Conservation (phyloP, 2,888 invertebrate species). For the Calameuta idolon region DNA sequence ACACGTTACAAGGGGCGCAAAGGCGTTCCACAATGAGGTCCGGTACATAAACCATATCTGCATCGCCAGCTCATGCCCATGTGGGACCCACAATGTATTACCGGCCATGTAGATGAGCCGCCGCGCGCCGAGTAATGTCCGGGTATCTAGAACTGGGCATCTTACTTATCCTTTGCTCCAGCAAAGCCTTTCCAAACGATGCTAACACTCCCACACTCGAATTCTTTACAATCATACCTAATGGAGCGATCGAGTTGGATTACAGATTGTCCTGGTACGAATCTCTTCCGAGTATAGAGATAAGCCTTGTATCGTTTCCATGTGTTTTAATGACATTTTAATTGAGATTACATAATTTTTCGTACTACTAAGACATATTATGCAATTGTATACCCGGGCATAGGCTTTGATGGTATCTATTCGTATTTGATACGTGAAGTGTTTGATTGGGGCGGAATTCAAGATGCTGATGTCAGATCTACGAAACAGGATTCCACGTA, state of each 20-base stretch:
- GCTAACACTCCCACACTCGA: background rate
- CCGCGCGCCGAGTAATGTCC: conserved; percentile 35
- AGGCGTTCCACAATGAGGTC: conserved; percentile 51
- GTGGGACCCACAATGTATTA: conserved; percentile 21
- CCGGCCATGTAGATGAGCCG: conserved; percentile 42
- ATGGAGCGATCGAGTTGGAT: background rate
- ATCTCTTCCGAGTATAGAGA: background rate
- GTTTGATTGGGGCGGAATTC: background rate
- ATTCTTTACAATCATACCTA: background rate
- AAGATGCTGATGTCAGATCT: background rate
- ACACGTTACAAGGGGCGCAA: conserved; percentile 44
- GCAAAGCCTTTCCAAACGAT: conserved; percentile 5
- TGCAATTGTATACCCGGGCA: background rate
- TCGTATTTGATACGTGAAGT: background rate
- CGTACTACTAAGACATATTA: background rate
- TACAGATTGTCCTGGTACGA: background rate
- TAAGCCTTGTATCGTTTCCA: background rate
- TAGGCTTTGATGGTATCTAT: background rate
- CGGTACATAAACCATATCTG: conserved; percentile 64
- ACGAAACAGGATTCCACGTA: background rate
- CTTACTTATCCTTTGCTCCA: conserved; percentile 16
- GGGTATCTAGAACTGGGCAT: conserved; percentile 42
- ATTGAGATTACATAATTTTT: background rate
- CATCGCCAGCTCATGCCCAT: conserved; percentile 34
- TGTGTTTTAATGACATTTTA: background rate